Percentiles rank a stretch among this genome's conserved stretches.
Conservation (phyloP, 2,888 invertebrate species). For the Pseudococcus viburni region DNA sequence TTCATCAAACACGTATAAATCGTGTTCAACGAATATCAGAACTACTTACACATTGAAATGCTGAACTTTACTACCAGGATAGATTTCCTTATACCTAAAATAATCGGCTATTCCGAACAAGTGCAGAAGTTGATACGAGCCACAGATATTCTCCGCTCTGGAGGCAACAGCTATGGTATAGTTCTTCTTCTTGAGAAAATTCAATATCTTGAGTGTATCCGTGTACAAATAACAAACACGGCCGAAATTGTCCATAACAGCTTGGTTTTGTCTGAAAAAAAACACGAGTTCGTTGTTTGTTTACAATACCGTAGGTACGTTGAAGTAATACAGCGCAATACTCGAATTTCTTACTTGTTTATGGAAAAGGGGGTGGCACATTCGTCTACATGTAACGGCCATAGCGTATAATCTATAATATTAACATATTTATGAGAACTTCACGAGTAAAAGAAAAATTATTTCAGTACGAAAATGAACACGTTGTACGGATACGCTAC, state of each 20-base stretch:
- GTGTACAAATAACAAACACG: slow-evolving; percentile 67
- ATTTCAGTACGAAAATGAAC: background rate
- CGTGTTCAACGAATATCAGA: background rate
- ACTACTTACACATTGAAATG: slow-evolving; percentile 69
- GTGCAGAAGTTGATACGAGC: slow-evolving; percentile 69
- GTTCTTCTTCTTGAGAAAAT: slow-evolving; percentile 67
- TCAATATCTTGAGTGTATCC: slow-evolving; percentile 67
- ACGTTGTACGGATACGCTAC: slow-evolving; percentile 31
- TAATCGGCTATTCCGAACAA: slow-evolving; percentile 69
- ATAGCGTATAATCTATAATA: slow-evolving; percentile 69
- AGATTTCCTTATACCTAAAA: slow-evolving; percentile 69
- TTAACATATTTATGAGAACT: slow-evolving; percentile 62
- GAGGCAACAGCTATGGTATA: slow-evolving; percentile 69
- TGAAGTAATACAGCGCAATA: background rate
- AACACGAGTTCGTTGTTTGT: background rate
- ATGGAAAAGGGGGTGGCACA: slow-evolving; percentile 68
- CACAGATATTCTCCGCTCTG: slow-evolving; percentile 69
- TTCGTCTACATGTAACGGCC: slow-evolving; percentile 69
- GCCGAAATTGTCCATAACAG: slow-evolving; percentile 68
- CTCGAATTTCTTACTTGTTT: slow-evolving; percentile 33
- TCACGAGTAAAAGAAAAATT: background rate
- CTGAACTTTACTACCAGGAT: slow-evolving; percentile 69
- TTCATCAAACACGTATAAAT: background rate
- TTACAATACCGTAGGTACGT: slow-evolving; percentile 35
- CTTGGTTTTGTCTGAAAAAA: slow-evolving; percentile 59